phyloP scores from a whole-genome alignment of 2,888 invertebrate genomes.

The Linyphia triangularis region DNA sequence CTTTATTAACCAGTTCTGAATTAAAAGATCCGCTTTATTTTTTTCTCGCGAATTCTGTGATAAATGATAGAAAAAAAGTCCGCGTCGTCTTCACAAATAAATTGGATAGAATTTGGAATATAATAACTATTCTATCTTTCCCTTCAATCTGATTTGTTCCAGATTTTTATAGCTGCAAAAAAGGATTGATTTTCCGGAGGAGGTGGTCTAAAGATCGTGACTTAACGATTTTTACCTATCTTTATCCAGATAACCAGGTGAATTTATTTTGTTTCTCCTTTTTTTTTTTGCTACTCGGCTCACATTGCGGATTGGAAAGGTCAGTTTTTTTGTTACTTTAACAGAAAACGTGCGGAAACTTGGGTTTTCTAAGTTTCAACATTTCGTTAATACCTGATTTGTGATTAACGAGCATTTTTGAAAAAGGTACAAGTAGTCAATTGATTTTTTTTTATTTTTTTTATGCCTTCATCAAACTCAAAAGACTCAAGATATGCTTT shows the following conservation, averaged over 20 bases:
- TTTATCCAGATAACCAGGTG: slow-evolving; percentile 51
- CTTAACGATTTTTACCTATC: slow-evolving; percentile 69
- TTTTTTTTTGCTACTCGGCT: slow-evolving; percentile 11
- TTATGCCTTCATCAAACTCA: too few species aligned
- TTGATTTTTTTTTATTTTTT: too few species aligned
- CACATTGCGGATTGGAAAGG: slow-evolving; percentile 42
- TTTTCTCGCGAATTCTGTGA: background rate
- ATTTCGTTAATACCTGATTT: background rate
- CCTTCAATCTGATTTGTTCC: slow-evolving; percentile 53
- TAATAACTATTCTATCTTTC: slow-evolving; percentile 59
- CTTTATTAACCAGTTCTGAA: background rate
- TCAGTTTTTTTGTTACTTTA: slow-evolving; percentile 39
- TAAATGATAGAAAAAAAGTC: background rate
- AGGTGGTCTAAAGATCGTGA: slow-evolving; percentile 53
- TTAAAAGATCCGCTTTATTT: background rate
- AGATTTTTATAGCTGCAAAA: slow-evolving; percentile 40
- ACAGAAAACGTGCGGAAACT: background rate
- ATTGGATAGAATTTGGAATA: slow-evolving; percentile 64
- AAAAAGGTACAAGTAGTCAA: background rate
- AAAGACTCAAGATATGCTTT: too few species aligned
- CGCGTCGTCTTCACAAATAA: slow-evolving; percentile 27
- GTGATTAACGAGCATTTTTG: background rate
- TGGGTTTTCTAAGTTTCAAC: background rate
- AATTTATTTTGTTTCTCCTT: slow-evolving; percentile 52
- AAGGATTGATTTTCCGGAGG: background rate